Conservation (phyloP, 1,140 invertebrate species). For the Hesperophylax magnus region DNA sequence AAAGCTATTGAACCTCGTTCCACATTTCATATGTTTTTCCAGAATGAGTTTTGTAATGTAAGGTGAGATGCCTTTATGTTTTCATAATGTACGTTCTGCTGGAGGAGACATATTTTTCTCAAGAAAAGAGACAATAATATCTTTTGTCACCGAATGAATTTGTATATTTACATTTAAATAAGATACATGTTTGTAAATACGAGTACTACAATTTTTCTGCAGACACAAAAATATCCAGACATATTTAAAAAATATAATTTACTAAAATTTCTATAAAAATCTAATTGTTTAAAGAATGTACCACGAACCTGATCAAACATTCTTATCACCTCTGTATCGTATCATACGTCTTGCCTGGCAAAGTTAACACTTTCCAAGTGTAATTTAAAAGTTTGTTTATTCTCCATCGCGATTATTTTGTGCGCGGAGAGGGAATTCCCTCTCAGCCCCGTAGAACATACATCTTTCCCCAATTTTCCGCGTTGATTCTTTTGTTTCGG, state of each 20-base stretch:
- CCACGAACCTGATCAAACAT: conserved; percentile 16
- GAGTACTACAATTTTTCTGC: too few relatives aligned
- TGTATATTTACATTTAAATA: too few relatives aligned
- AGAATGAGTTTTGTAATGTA: conserved; percentile 13
- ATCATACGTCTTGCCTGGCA: conserved; percentile 14
- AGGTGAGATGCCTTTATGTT: conserved; percentile 11
- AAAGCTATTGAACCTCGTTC: conserved; percentile 22
- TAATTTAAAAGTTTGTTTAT: conserved; percentile 55
- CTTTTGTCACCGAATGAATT: too few relatives aligned
- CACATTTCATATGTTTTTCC: conserved; percentile 17
- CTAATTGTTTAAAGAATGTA: too few relatives aligned
- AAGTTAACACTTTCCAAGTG: conserved; percentile 39
- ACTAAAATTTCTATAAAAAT: too few relatives aligned
- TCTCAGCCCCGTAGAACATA: conserved; percentile 43
- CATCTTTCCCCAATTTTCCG: conserved; percentile 58
- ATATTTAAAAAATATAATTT: too few relatives aligned
- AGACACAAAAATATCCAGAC: too few relatives aligned
- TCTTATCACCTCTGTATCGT: conserved; percentile 38
- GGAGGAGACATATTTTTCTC: too few relatives aligned
- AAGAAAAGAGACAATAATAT: too few relatives aligned
- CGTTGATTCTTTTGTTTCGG: conserved; percentile 56
- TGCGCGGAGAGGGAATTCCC: conserved; percentile 7
- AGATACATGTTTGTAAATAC: too few relatives aligned
- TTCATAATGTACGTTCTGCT: background rate
- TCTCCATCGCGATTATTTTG: conserved; percentile 48